Evolutionary conservation across 64 coral and sea anemone genomes (phyloP), one percentile per base, ranked within the genome.

Genomic region (Astreopora myriophthalma): DNA sequence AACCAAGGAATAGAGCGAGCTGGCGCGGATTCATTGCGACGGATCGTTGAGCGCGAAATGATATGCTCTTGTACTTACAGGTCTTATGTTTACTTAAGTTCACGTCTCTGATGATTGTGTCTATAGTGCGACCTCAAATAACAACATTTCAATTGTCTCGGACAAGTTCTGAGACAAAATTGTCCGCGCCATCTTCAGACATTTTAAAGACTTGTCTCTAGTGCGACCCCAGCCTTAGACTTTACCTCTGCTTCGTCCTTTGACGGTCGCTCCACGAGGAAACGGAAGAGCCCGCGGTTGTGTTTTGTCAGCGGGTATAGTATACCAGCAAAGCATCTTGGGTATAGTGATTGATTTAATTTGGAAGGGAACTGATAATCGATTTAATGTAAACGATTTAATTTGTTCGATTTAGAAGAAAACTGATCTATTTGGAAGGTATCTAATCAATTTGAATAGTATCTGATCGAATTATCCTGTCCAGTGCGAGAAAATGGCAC

Each of bases 321-420:
- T 55, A 79, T 79, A 79, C 48, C 75, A 55, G 75, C 75, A 79
- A 79, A 57, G 75, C 75, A 79, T 79, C 46, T 79, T 79, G 48
- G 75, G 44, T 79, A 79, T 79, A 44, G 48, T 52, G 75, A 79
- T 79, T 26, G 75, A 52, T 76, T 76, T 76, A 66, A 66, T 66
- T 10, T 66, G 62, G 62, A 66, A 26, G 62, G 63, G 23, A 70
- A 67, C 49, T 55, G 49, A 55, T 55, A 55, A n/a, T n/a, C n/a
- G 63, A 27, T 26, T 27, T 66, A 66, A 66, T 61, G n/a, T n/a
- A n/a, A n/a, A n/a, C n/a, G n/a, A n/a, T n/a, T n/a, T n/a, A n/a
- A n/a, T n/a, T n/a, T n/a, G n/a, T n/a, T n/a, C n/a, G n/a, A n/a
- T n/a, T n/a, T n/a, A n/a, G n/a, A n/a, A n/a, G n/a, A n/a, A n/a